Evolutionary conservation across 2,888 invertebrate species (phyloP).

Genomic region (Ligdia adustata): DNA sequence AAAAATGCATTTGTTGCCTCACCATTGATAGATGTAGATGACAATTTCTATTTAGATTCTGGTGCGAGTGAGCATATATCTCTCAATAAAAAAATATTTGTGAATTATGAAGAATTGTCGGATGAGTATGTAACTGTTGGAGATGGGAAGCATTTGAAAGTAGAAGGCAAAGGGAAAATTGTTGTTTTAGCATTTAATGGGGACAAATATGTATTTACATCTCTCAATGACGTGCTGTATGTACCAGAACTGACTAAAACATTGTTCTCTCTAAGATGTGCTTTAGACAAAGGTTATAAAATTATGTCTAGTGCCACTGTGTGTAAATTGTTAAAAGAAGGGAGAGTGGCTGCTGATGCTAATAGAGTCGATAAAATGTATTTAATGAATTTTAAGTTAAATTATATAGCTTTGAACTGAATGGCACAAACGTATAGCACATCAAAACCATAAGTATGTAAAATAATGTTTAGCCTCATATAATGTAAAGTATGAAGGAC

Average conservation of each 20-base stretch:
- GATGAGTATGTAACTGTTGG: background rate
- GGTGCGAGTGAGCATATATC: too few species aligned
- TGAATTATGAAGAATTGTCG: background rate
- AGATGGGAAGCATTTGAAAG: background rate
- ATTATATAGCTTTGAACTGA: background rate
- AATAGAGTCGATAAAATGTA: slow-evolving; percentile 3
- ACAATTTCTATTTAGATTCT: background rate
- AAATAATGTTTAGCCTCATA: background rate
- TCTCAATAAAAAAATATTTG: too few species aligned
- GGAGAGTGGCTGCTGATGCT: background rate
- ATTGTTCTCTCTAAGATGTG: background rate
- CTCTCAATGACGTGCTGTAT: slow-evolving; percentile 1
- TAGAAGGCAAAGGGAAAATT: background rate
- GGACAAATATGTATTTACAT: background rate
- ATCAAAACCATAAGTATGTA: background rate
- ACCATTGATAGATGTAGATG: too few species aligned
- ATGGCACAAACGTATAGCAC: slow-evolving; percentile 3
- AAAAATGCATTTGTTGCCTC: too few species aligned
- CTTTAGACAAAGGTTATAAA: background rate
- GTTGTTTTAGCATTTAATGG: background rate
- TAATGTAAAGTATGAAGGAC: background rate
- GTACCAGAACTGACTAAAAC: background rate
- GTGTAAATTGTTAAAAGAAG: slow-evolving; percentile 5
- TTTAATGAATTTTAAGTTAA: background rate
- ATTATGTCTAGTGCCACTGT: slow-evolving; percentile 1